phyloP scores from a whole-genome alignment of 2,113 vertebrate species.

The Zosterops hypoxanthus region DNA sequence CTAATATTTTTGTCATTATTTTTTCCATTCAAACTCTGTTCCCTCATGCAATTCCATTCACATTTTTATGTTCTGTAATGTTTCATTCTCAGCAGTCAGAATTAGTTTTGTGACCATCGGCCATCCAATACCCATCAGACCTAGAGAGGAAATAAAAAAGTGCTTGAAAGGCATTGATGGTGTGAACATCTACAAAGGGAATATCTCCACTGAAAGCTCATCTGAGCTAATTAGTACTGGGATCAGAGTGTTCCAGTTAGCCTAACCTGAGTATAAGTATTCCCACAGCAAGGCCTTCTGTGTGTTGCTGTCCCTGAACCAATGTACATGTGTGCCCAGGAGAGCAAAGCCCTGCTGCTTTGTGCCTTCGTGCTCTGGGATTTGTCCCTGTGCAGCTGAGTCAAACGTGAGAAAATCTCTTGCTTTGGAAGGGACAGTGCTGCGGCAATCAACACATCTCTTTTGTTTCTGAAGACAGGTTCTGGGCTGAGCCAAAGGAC shows the following conservation, averaged over 20 bases:
- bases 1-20: background rate
- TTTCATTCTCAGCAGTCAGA: background rate
- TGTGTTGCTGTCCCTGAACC: background rate
- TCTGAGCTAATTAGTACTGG: conserved; percentile 21
- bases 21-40: background rate
- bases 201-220: background rate
- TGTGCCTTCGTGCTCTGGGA: background rate
- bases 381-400: background rate
- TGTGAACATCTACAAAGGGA: background rate
- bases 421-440: background rate
- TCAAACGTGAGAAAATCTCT: background rate
- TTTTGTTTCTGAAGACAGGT: background rate
- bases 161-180: background rate
- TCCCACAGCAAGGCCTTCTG: background rate
- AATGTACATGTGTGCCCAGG: rapidly evolving
- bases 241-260: background rate
- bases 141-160: background rate
- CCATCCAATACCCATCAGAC: background rate
- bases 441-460: background rate
- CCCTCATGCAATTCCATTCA: background rate
- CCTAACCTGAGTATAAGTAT: background rate
- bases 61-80: background rate
- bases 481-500: background rate
- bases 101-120: background rate
- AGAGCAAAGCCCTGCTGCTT: background rate